Evolutionary conservation across 2,888 invertebrate genomes (phyloP).

Genomic region (Zhuqinia jingwanae): DNA sequence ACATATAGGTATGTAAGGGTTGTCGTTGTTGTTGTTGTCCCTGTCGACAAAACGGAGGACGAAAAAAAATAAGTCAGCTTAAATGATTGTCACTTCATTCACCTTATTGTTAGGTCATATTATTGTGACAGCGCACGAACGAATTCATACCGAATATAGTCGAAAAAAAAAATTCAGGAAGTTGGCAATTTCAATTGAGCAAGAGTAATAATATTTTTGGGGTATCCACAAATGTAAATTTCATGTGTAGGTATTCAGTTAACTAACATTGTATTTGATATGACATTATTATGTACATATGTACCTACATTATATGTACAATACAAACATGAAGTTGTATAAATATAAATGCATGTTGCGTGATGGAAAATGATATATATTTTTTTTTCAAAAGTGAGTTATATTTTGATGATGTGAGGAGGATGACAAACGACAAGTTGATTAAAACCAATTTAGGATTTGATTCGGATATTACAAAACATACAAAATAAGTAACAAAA

Average conservation of each 20-base stretch:
- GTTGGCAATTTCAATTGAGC: slow-evolving; percentile 47
- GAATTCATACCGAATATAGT: background rate
- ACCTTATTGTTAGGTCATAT: slow-evolving; percentile 43
- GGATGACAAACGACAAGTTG: slow-evolving; percentile 53
- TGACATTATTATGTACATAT: no score
- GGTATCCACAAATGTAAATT: background rate
- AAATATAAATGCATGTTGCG: slow-evolving; percentile 24
- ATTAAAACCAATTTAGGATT: slow-evolving; percentile 20
- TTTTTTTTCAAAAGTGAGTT: background rate
- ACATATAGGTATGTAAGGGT: background rate
- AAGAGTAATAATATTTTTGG: slow-evolving; percentile 6
- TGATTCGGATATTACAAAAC: background rate
- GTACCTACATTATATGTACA: no score
- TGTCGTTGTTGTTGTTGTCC: no score
- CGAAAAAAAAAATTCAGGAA: slow-evolving; percentile 49
- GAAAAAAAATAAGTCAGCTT: slow-evolving; percentile 43
- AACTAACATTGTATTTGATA: no score
- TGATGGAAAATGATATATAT: slow-evolving; percentile 38
- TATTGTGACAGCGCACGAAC: slow-evolving; percentile 53
- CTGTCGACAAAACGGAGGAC: slow-evolving; percentile 58
- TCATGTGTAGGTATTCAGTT: background rate
- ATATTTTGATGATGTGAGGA: background rate
- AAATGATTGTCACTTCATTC: slow-evolving; percentile 65
- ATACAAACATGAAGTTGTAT: no score
- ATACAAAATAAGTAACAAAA: background rate